phyloP scores from a whole-genome alignment of 2,797 vertebrate species.

The Poecile montanus region DNA sequence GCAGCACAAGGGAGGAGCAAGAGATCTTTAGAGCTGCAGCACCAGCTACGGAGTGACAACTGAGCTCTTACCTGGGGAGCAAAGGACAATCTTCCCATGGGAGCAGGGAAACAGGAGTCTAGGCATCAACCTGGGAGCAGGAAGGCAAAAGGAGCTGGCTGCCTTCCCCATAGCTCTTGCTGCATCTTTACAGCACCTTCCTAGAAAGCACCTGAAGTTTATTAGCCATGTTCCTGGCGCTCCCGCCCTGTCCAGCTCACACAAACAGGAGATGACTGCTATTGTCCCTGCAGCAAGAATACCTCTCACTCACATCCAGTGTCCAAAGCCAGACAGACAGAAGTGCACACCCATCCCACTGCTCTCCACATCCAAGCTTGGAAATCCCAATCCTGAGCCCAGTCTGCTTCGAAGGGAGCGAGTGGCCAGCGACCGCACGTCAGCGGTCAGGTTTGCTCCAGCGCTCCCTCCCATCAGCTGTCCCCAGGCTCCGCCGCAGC shows the following conservation, averaged over 20 bases:
- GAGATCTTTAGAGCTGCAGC: not conserved
- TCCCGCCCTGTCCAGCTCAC: not conserved
- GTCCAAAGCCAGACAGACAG: not conserved
- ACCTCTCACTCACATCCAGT: not conserved
- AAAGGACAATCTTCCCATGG: not conserved
- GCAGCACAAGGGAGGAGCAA: not conserved
- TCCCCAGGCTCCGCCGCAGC: rapidly evolving
- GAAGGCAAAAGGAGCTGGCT: not conserved
- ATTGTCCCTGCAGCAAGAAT: not conserved
- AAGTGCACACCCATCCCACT: not conserved
- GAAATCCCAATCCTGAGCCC: not conserved
- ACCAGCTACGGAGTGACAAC: not conserved
- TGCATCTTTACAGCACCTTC: not conserved
- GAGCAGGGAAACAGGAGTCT: not conserved
- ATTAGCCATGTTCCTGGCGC: not conserved
- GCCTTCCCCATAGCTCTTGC: not conserved
- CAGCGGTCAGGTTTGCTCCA: rapidly evolving
- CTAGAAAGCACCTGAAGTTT: not conserved
- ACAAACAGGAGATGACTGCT: not conserved
- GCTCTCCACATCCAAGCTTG: not conserved
- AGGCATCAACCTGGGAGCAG: rapidly evolving
- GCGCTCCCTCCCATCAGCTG: rapidly evolving
- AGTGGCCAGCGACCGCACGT: rapidly evolving
- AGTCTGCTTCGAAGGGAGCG: rapidly evolving
- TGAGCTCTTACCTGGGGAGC: not conserved